These are phyloP conservation scores for Gymnoscopelus braueri DNA, from an alignment of 2,797 vertebrate genomes.

Conservation along the genomic window DNA sequence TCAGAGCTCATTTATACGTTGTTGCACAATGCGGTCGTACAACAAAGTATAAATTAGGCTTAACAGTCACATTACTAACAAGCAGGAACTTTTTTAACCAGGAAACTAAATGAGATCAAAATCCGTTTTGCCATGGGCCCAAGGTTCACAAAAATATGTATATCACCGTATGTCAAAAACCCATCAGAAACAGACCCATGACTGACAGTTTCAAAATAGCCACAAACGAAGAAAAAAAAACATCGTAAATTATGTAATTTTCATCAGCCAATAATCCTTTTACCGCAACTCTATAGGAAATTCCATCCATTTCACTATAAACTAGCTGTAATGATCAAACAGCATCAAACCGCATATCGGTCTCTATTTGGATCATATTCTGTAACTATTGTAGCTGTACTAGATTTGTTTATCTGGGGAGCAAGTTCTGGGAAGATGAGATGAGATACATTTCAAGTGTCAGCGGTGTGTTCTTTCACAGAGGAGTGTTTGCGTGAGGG, in stretches of 20 bases:
- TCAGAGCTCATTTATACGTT: conserved; percentile 1
- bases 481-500: conserved; percentile 48
- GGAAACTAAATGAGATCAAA: conserved; percentile 7
- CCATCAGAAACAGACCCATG: not conserved
- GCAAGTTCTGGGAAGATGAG: conserved; percentile 56
- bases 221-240: conserved; percentile 18
- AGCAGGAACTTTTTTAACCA: conserved; percentile 16
- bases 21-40: no score
- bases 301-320: not conserved
- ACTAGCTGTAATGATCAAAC: conserved; percentile 28
- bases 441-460: conserved; percentile 77
- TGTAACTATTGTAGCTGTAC: conserved; percentile 39
- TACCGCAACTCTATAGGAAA: no score
- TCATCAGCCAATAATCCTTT: no score
- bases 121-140: not conserved
- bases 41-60: no score
- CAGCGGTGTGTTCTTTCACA: conserved; percentile 55
- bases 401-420: conserved; percentile 12
- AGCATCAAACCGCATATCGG: conserved; percentile 17
- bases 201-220: conserved; percentile 5
- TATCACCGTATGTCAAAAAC: not conserved
- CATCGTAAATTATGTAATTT: no score
- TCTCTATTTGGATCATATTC: conserved; percentile 3
- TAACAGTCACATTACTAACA: conserved; percentile 55
- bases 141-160: not conserved